Base-by-base conservation (phyloP, 2,797 vertebrate genomes). In the Tamandua tetradactyla region DNA sequence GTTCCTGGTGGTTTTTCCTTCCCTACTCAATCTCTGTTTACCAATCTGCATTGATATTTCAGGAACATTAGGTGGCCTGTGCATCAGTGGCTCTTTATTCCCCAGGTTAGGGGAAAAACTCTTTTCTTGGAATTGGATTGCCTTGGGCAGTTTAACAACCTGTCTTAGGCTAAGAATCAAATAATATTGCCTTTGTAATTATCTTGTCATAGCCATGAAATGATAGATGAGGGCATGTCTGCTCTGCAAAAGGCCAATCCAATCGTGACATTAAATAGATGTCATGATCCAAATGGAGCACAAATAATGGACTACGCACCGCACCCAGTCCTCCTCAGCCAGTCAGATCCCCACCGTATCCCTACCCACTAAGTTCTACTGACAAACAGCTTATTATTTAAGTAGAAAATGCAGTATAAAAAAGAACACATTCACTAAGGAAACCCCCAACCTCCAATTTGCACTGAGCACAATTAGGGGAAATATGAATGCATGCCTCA, bases 1-100 rank as follows among this genome's bases (percentile, higher is more conserved):
- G 17, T 52, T 18, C 23, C 11, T 66, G 37, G 17, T 81, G 49
- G 37, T 35, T 93, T 94, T 95, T 52, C 57, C 52, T 92, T 64
- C 76, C 57, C 68, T 89, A 23, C 35, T 87, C 61, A 78, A n/a
- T 87, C 89, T 95, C 55, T 89, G 22, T 37, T 81, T 96, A 92
- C 74, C 13, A 57, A 83, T 59, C 61, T 61, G 27, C 52, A 81
- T 78, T 89, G 74, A 75, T 90, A 91, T 87, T 93, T 87, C 75
- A 93, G 83, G 88, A 94, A 44, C 35, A 57, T 79, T 52, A 64
- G 37, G 49, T 75, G 76, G 72, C 32, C 18, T 83, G 68, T 18
- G 25, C 66, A 42, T 40, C 9, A 49, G 49, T 11, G 27, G 22
- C 13, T 74, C 78, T 72, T 82, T 62, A 80, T 81, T 87, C 25